Evolutionary conservation across 2,888 invertebrate genomes (phyloP).

Genomic region (Melikaiella ostensackeni): DNA sequence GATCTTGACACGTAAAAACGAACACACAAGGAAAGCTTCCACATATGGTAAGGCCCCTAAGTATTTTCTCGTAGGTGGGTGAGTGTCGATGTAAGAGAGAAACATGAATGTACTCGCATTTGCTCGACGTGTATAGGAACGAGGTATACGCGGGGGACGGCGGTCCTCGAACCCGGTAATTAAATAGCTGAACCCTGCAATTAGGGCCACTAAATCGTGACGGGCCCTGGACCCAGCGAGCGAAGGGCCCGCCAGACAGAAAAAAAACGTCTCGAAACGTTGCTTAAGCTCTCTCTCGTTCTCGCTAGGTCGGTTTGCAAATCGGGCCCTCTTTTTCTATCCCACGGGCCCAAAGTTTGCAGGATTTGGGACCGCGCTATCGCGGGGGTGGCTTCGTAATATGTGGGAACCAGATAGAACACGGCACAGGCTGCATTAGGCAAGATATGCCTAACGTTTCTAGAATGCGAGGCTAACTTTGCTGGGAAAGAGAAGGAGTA

Average conservation of each 20-base stretch:
- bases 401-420: constrained; percentile 73
- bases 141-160: constrained; percentile 63
- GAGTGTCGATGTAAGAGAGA: constrained; percentile 16
- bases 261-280: constrained; percentile 71
- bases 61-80: constrained; percentile 15
- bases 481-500: constrained; percentile 14
- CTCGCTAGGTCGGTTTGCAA: constrained; percentile 40
- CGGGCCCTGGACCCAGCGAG: constrained; percentile 80
- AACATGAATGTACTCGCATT: constrained; percentile 59
- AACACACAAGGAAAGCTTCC: neutral
- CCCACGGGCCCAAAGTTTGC: constrained; percentile 49
- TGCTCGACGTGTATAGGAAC: constrained; percentile 60
- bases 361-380: constrained; percentile 54
- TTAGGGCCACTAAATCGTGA: constrained; percentile 91
- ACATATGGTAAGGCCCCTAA: neutral
- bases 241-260: constrained; percentile 78
- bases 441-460: constrained; percentile 44
- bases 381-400: constrained; percentile 76
- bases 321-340: constrained; percentile 48
- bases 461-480: constrained; percentile 1
- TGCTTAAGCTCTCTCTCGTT: constrained; percentile 62
- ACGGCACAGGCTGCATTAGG: constrained; percentile 26
- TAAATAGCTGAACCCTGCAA: constrained; percentile 90
- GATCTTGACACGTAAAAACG: constrained; percentile 35
- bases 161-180: constrained; percentile 83